A percentile compares a stretch with the other conserved stretches of the same genome.
These are phyloP conservation scores for Lasioglossum marginatum DNA, from an alignment of 2,888 invertebrate species.

Conservation along the genomic window DNA sequence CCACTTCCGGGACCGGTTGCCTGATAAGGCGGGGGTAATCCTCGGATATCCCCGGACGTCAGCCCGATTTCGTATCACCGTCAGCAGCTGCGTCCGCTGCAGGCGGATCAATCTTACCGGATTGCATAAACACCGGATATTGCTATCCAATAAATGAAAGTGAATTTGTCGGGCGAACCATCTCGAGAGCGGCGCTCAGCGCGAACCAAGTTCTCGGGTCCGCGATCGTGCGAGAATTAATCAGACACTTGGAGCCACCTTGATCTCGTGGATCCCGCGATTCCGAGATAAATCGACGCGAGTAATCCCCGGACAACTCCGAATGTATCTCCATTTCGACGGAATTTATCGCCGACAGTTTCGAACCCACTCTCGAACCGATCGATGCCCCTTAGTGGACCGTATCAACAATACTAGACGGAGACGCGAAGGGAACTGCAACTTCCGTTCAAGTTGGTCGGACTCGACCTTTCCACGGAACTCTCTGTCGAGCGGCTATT, in stretches of 20 bases:
- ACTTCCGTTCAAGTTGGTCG: not conserved
- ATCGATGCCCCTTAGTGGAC: not conserved
- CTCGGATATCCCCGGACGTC: conserved; percentile 3
- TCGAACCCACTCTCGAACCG: not conserved
- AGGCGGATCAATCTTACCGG: not conserved
- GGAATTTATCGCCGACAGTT: not conserved
- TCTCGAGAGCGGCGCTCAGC: not conserved
- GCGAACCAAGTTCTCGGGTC: not conserved
- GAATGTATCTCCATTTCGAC: not conserved
- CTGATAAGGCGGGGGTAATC: conserved; percentile 6
- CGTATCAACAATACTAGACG: not conserved
- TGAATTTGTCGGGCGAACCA: not conserved
- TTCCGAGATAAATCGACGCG: conserved; percentile 1
- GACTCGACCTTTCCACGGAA: not conserved
- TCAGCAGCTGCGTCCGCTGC: not conserved
- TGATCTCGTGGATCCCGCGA: not conserved
- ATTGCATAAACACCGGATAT: conserved; percentile 2
- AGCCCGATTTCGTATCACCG: conserved; percentile 1
- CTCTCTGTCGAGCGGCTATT: not conserved
- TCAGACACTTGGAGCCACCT: not conserved
- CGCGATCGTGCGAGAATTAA: not conserved
- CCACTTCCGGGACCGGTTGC: not conserved
- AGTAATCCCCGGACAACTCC: not conserved
- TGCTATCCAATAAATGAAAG: not conserved
- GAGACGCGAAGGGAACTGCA: not conserved